These are phyloP conservation scores for Hyperoplus lanceolatus DNA, from an alignment of 2,797 vertebrate species.

Conservation along the genomic window DNA sequence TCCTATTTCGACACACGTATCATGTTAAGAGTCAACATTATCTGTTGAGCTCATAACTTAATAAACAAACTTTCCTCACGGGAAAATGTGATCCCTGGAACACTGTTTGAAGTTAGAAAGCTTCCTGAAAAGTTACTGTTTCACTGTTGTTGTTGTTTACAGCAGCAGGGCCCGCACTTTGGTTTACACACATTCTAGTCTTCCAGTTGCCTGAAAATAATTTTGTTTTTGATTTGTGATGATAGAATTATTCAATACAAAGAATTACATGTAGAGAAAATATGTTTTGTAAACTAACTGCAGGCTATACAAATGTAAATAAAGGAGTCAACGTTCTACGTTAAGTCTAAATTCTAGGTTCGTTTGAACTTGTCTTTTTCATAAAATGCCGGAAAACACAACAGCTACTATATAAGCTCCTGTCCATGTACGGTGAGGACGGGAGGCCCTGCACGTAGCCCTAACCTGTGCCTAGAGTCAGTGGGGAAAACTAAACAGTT, in stretches of 20 bases:
- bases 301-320: background rate
- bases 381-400: constrained; percentile 10
- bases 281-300: too few relatives aligned
- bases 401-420: constrained; percentile 12
- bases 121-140: too few relatives aligned
- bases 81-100: too few relatives aligned
- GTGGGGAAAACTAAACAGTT: constrained; percentile 79
- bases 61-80: too few relatives aligned
- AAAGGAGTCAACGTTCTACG: background rate
- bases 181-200: too few relatives aligned
- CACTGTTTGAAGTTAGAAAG: too few relatives aligned
- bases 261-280: too few relatives aligned
- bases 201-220: too few relatives aligned
- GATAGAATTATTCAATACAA: too few relatives aligned
- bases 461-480: constrained; percentile 53
- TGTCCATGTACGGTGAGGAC: background rate
- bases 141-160: background rate
- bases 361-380: background rate
- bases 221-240: too few relatives aligned
- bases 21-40: background rate
- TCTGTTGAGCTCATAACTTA: too few relatives aligned
- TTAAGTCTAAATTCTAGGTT: background rate
- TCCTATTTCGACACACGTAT: background rate
- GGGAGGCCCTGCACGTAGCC: constrained; percentile 22
- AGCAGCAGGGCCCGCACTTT: too few relatives aligned